Evolutionary conservation across 2,888 invertebrate species (phyloP), one percentile per base, ranked within the genome.

Genomic region (Clitarchus hookeri): DNA sequence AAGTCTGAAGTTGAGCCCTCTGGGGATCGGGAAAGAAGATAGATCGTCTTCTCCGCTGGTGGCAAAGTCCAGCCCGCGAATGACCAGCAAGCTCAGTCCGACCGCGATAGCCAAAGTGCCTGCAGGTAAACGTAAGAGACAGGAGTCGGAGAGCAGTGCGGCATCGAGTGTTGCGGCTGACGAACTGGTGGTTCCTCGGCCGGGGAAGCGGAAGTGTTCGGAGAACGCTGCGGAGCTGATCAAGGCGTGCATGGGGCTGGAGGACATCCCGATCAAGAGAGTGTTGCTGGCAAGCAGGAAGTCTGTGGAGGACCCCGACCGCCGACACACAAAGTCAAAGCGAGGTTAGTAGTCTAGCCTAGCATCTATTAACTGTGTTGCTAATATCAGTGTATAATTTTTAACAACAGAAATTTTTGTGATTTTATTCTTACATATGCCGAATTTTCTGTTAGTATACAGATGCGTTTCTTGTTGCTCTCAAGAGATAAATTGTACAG

Each of bases 141-240:
- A 96, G 90, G 97, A 96, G 90, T 96, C 96, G 0, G 97, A 96
- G 89, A 95, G 96, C 0, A 90, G 92, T 13, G 91, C 91, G 79
- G 92, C 92, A 90, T 92, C 92, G 89, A 92, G 92, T 88, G 91
- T 92, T 86, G 90, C 92, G 23, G 89, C 91, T 16, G 87, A 90
- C 54, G 91, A 91, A 85, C 90, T 90, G n/a, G 89, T 89, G 26
- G 90, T 90, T 87, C 91, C 92, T 85, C 91, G 93, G 89, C 93
- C 93, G 87, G 92, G 92, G 87, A 93, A 93, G 90, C 91, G 94
- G 89, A 94, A 94, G 91, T 93, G 93, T 89, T 94, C 94, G 85
- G 94, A 94, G 89, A 94, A 93, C 90, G 93, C 94, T 82, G 93
- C 92, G 25, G 94, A 94, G 90, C 91, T 94, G 88, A 93, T 94